These are phyloP conservation scores for Epizoanthus rinbou DNA, from an alignment of 92 coral and sea anemone species.

Conservation along the genomic window DNA sequence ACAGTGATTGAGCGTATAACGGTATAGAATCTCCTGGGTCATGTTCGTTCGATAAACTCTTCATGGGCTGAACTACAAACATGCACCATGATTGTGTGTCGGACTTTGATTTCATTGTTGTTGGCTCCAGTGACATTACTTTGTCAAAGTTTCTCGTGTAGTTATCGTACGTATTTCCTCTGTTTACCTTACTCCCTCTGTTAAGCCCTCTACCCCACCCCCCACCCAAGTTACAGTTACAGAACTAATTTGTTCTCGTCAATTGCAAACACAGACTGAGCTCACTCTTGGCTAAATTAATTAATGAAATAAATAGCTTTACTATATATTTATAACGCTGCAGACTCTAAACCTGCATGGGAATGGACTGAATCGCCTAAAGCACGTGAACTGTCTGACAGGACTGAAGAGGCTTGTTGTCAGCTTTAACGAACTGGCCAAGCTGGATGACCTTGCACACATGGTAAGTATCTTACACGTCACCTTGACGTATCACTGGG, in stretches of 20 bases:
- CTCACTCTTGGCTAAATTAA: background rate
- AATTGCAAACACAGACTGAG: too few species aligned
- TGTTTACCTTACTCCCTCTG: too few species aligned
- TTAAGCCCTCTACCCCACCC: too few species aligned
- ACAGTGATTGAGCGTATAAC: slow-evolving; percentile 71
- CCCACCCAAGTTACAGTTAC: too few species aligned
- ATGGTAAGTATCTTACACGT: slow-evolving; percentile 68
- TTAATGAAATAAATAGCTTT: background rate
- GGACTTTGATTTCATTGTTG: too few species aligned
- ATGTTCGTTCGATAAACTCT: background rate
- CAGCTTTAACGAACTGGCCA: slow-evolving; percentile 84
- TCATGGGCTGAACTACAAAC: background rate
- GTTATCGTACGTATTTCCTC: too few species aligned
- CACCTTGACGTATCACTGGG: too few species aligned
- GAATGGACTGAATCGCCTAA: slow-evolving; percentile 84
- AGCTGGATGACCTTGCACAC: slow-evolving; percentile 85
- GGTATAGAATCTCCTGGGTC: slow-evolving; percentile 35
- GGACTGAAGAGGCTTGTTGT: slow-evolving; percentile 80
- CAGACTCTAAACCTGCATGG: slow-evolving; percentile 86
- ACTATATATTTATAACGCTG: background rate
- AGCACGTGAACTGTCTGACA: slow-evolving; percentile 71
- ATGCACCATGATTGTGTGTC: too few species aligned
- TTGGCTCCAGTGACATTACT: too few species aligned
- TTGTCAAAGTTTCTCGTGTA: too few species aligned
- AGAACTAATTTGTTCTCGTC: too few species aligned